phyloP scores from a whole-genome alignment of 2,113 vertebrate species.

The Etia nguti region DNA sequence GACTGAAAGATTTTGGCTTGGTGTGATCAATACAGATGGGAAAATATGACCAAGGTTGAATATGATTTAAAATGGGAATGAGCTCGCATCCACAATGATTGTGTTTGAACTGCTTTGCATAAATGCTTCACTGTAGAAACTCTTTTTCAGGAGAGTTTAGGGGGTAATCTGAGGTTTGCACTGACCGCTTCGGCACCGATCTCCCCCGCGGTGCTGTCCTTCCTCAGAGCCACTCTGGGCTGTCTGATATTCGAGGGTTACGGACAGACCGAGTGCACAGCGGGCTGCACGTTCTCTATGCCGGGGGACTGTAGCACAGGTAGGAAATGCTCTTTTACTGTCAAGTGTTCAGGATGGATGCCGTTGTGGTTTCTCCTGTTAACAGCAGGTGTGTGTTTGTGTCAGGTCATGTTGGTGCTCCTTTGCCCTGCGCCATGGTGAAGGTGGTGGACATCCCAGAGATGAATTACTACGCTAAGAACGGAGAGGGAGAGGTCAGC shows the following conservation, averaged over 20 bases:
- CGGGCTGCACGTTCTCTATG: slow-evolving; percentile 79
- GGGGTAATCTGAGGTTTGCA: slow-evolving; percentile 74
- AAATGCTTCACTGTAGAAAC: neutral
- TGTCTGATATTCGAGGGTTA: slow-evolving; percentile 79
- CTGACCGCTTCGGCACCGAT: slow-evolving; percentile 77
- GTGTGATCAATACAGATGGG: slow-evolving; percentile 24
- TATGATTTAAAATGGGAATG: slow-evolving; percentile 6
- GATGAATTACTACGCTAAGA: slow-evolving; percentile 74
- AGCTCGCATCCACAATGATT: neutral
- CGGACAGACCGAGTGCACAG: slow-evolving; percentile 78
- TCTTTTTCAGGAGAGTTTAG: slow-evolving; percentile 65
- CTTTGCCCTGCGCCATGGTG: slow-evolving; percentile 72
- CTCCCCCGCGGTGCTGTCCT: slow-evolving; percentile 74
- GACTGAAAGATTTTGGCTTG: slow-evolving; percentile 21
- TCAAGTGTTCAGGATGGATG: neutral
- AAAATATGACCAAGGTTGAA: slow-evolving; percentile 30
- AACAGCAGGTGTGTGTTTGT: neutral
- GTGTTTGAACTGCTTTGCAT: neutral
- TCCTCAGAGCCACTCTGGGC: slow-evolving; percentile 75
- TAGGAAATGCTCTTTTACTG: neutral
- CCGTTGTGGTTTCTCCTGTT: neutral
- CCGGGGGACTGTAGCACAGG: slow-evolving; percentile 76
- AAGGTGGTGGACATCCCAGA: slow-evolving; percentile 75
- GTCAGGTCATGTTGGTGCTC: slow-evolving; percentile 75
- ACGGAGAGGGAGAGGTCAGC: slow-evolving; percentile 74